A percentile compares a stretch with the other conserved stretches of the same genome.
Evolutionary conservation across 2,797 vertebrate genomes (phyloP).

Genomic region (Malurus splendens): DNA sequence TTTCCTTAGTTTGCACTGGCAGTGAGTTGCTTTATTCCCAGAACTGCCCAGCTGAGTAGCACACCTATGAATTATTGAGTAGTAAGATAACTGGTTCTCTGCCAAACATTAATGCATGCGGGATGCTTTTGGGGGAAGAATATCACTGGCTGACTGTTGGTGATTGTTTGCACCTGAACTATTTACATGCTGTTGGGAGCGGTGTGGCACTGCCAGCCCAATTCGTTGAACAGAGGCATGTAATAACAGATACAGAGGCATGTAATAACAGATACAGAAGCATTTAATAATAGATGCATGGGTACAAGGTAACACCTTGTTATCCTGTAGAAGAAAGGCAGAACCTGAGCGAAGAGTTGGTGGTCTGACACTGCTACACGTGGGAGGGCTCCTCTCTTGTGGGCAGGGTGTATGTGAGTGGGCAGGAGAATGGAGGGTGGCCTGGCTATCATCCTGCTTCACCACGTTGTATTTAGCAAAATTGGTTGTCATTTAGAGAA

Average conservation of each 20-base stretch:
- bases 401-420: neutral
- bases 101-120: conserved; percentile 41
- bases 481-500: neutral
- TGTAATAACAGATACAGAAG: neutral
- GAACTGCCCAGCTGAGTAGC: conserved; percentile 24
- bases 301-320: neutral
- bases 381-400: neutral
- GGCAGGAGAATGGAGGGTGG: neutral
- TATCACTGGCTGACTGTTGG: neutral
- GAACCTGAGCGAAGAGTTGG: neutral
- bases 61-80: conserved; percentile 43
- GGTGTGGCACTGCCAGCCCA: neutral
- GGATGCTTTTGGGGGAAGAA: conserved; percentile 5
- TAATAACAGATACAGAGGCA: neutral
- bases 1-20: conserved; percentile 13
- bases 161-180: conserved; percentile 22
- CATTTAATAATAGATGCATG: neutral
- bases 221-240: neutral
- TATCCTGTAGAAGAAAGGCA: neutral
- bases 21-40: conserved; percentile 21
- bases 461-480: neutral
- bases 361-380: neutral
- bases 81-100: conserved; percentile 32
- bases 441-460: neutral
- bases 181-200: conserved; percentile 12